Evolutionary conservation across 2,113 vertebrate genomes (phyloP), one percentile per base, ranked within the genome.

Genomic region (Brachypteracias leptosomus): DNA sequence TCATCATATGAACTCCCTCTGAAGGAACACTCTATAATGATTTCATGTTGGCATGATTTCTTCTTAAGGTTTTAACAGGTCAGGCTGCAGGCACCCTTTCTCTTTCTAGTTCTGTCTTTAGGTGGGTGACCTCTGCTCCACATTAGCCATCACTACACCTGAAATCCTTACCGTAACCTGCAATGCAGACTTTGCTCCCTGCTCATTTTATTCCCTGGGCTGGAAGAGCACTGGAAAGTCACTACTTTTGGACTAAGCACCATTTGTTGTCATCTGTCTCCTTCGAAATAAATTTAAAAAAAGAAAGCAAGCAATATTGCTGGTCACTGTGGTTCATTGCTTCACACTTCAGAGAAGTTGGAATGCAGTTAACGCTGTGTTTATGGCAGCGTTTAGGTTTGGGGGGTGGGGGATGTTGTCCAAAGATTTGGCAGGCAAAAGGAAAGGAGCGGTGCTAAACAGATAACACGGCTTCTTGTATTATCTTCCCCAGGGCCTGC

Each of bases 341-440:
- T 85, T 79, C 51, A 7, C 25, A 51, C 20, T 15, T 75, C 47
- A 63, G 47, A 90, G n/a, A 67, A 88, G 47, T 10, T 67, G 35
- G 38, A 92, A 81, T 90, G 86, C 63, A 86, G 42, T 65, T 67
- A 84, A n/a, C 16, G 35, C 26, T 2, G 2, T 74, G 31, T 88
- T 88, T 87, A 94, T 3, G 12, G 74, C 21, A 25, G 31, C 9
- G 3, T 89, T 91, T 61, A 67, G 11, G 20, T 77, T 63, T 87
- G 20, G 31, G n/a, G 42, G 24, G 26, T 4, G 5, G 36, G 51
- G 40, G 11, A 29, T 54, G 68, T 58, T 89, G 54, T 68, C 75
- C 42, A 71, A 89, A 82, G 77, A 90, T 74, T 71, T 89, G 73
- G 65, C 87, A 89, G 70, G 91, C 76, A 87, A 86, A 87, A 49